Percentiles rank a stretch among this genome's conserved stretches.
phyloP scores from a whole-genome alignment of 2,888 invertebrate species.

The Mechanitis messenoides region DNA sequence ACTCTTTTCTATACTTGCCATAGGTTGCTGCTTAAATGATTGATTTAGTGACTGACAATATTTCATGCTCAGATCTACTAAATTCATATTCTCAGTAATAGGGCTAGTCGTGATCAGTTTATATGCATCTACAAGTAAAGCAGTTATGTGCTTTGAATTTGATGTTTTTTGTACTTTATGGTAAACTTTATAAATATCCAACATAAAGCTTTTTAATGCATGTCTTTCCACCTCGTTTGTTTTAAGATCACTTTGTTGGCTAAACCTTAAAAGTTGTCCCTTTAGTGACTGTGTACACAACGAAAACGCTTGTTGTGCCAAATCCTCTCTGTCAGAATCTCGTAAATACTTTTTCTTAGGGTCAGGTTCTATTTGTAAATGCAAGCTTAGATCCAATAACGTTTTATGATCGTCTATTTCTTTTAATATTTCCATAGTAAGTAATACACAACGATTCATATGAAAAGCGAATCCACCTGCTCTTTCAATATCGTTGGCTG shows the following conservation, averaged over 20 bases:
- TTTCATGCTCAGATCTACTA: slow-evolving; percentile 82
- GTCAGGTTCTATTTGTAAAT: slow-evolving; percentile 88
- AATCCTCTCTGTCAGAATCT: slow-evolving; percentile 88
- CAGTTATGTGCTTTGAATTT: slow-evolving; percentile 77
- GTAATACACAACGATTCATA: slow-evolving; percentile 88
- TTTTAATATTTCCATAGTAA: slow-evolving; percentile 87
- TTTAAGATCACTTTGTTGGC: slow-evolving; percentile 65
- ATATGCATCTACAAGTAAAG: slow-evolving; percentile 82
- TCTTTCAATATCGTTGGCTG: slow-evolving; percentile 91
- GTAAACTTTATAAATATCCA: slow-evolving; percentile 81
- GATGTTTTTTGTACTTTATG: slow-evolving; percentile 81
- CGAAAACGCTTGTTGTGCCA: slow-evolving; percentile 86
- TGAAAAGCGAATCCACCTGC: slow-evolving; percentile 94
- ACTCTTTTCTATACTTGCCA: slow-evolving; percentile 55
- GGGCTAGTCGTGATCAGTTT: slow-evolving; percentile 79
- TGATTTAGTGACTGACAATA: slow-evolving; percentile 81
- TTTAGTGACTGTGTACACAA: slow-evolving; percentile 83
- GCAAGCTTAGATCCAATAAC: slow-evolving; percentile 86
- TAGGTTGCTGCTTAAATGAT: slow-evolving; percentile 74
- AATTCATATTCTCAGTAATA: slow-evolving; percentile 77
- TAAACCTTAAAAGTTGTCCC: slow-evolving; percentile 76
- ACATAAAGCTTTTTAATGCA: slow-evolving; percentile 69
- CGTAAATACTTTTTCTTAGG: slow-evolving; percentile 92
- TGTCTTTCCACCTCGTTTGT: slow-evolving; percentile 67
- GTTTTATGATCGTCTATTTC: slow-evolving; percentile 88